Conservation (phyloP, 1,140 invertebrate genomes). For the Chelonus insularis region DNA sequence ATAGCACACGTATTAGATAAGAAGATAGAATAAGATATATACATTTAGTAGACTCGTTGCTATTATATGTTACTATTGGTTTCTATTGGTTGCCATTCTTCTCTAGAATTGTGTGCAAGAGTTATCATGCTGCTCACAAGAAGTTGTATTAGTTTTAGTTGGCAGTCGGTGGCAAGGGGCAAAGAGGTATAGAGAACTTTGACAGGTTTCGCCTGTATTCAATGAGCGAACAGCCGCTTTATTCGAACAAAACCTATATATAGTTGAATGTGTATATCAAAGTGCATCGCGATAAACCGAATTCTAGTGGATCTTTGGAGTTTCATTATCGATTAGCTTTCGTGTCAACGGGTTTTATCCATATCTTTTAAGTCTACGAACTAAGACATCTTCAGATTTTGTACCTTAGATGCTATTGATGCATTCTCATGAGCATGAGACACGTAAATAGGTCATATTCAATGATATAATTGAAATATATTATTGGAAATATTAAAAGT, state of each 20-base stretch:
- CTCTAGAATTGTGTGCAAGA: not conserved
- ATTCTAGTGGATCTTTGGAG: not conserved
- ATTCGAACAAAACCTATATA: not conserved
- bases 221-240: not conserved
- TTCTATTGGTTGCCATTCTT: not conserved
- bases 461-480: too few species aligned
- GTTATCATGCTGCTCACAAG: constrained; percentile 12
- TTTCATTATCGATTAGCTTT: constrained; percentile 15
- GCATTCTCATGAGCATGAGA: too few species aligned
- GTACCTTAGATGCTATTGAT: too few species aligned
- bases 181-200: not conserved
- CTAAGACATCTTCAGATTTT: too few species aligned
- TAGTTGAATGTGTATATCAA: not conserved
- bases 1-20: too few species aligned
- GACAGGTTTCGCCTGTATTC: constrained; percentile 4
- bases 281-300: constrained; percentile 9
- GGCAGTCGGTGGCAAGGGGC: not conserved
- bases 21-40: too few species aligned
- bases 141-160: constrained; percentile 15
- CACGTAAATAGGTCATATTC: too few species aligned
- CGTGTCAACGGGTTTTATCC: constrained; percentile 12
- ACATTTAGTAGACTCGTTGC: too few species aligned
- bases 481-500: too few species aligned
- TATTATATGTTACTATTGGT: too few species aligned
- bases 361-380: not conserved